Evolutionary conservation across 2,888 invertebrate genomes (phyloP), one percentile per base, ranked within the genome.

Genomic region (Diaperis boleti): DNA sequence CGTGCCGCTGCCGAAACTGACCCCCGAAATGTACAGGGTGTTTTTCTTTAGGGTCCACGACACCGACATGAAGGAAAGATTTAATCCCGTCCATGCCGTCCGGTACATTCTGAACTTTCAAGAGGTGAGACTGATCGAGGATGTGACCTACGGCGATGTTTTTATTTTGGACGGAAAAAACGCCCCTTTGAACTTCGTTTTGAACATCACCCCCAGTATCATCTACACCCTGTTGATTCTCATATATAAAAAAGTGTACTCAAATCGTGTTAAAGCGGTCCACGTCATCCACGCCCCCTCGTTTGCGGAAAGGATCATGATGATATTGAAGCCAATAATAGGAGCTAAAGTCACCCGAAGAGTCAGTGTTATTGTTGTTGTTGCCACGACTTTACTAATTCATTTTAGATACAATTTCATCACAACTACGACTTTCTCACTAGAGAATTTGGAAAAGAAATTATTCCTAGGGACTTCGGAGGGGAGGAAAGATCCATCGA

Each of bases 401-500:
- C n/a, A n/a, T n/a, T n/a, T n/a, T n/a, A 47, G 47, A 47, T 47
- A 13, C 47, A 47, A 31, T 14, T 47, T 14, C 26, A 5, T 8
- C 2, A 6, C 3, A 26, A 29, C 10, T n/a, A 5, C 8, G 13
- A 26, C 8, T 8, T 15, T 15, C 31, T 47, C 8, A 8, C 17
- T 31, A 8, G 31, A 47, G 13, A 29, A 5, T 14, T 47, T 14
- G 47, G 13, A 1, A 31, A 29, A 31, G 15, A 31, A 31, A 8
- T 7, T 4, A 29, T 47, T 4, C 47, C 47, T 17, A 31, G n/a
- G n/a, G 47, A 47, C 26, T 47, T 31, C 15, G 47, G 47, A 1
- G 47, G 47, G 1, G 31, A 31, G 14, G 47, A 15, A 13, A 15
- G 3, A n/a, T 47, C 15, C n/a, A 8, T 47, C 14, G 14, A 14